Conservation (phyloP, 2,797 vertebrate species). For the Enteromius unitaeniatus region DNA sequence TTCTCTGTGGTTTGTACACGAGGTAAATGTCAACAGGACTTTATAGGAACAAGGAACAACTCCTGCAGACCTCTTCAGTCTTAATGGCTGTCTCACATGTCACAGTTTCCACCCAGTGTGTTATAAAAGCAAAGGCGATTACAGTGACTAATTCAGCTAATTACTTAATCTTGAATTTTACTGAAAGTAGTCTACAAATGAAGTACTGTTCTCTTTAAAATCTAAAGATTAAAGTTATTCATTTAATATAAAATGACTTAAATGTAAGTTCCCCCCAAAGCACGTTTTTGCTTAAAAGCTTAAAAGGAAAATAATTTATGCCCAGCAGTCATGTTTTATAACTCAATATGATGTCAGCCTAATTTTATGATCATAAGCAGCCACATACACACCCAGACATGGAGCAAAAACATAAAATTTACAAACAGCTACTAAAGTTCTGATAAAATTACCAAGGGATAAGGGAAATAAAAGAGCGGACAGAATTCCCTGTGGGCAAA, state of each 20-base stretch:
- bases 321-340: conserved; percentile 24
- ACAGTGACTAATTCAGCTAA: conserved; percentile 27
- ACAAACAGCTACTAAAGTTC: conserved; percentile 29
- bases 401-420: conserved; percentile 38
- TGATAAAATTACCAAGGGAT: conserved; percentile 65
- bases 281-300: not conserved
- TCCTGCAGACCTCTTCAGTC: conserved; percentile 30
- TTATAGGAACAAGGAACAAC: conserved; percentile 53
- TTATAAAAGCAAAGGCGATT: conserved; percentile 39
- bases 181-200: conserved; percentile 25
- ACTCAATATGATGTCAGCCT: conserved; percentile 37
- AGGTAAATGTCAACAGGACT: conserved; percentile 40
- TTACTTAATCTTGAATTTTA: conserved; percentile 33
- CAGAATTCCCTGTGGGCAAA: conserved; percentile 62
- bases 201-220: conserved; percentile 11
- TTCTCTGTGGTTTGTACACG: conserved; percentile 9
- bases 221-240: conserved; percentile 41
- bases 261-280: conserved; percentile 9
- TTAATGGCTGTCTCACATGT: conserved; percentile 23
- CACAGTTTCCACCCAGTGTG: conserved; percentile 37
- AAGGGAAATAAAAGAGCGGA: conserved; percentile 60
- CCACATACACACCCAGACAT: conserved; percentile 28
- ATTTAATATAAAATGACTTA: conserved; percentile 17
- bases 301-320: not conserved
- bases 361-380: conserved; percentile 42